A percentile compares a stretch with the other conserved stretches of the same genome.
Evolutionary conservation across 2,888 invertebrate species (phyloP).

Genomic region (Anoplius nigerrimus): DNA sequence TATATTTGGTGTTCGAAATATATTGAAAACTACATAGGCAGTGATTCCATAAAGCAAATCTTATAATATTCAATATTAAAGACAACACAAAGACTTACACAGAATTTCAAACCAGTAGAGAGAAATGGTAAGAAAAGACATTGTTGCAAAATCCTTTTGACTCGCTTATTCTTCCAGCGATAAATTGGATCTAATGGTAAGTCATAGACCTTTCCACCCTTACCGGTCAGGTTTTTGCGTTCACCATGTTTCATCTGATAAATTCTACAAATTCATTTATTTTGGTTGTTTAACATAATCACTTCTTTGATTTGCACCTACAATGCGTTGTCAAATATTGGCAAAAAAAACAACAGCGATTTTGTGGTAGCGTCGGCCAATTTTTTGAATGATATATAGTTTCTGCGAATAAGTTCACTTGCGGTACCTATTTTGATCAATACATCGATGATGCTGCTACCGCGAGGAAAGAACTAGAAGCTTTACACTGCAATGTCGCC

Average conservation of each 20-base stretch:
- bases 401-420: not conserved
- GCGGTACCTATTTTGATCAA: not conserved
- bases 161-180: not conserved
- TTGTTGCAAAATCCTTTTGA: slow-evolving; percentile 1
- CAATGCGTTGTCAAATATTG: not conserved
- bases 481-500: not conserved
- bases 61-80: not conserved
- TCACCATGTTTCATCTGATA: too few relatives aligned
- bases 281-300: too few relatives aligned
- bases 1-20: too few relatives aligned
- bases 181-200: not conserved
- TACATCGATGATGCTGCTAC: slow-evolving; percentile 1
- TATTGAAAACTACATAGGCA: too few relatives aligned
- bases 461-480: not conserved
- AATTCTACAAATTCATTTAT: too few relatives aligned
- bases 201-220: not conserved
- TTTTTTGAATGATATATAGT: too few relatives aligned
- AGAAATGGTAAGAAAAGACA: not conserved
- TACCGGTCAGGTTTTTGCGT: not conserved
- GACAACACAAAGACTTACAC: not conserved
- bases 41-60: too few relatives aligned
- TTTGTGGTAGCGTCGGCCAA: not conserved
- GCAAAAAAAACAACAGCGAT: not conserved
- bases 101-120: not conserved
- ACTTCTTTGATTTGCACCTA: too few relatives aligned